Evolutionary conservation across 2,797 vertebrate genomes (phyloP), one percentile per base, ranked within the genome.

Genomic region (Lacerta viridis): DNA sequence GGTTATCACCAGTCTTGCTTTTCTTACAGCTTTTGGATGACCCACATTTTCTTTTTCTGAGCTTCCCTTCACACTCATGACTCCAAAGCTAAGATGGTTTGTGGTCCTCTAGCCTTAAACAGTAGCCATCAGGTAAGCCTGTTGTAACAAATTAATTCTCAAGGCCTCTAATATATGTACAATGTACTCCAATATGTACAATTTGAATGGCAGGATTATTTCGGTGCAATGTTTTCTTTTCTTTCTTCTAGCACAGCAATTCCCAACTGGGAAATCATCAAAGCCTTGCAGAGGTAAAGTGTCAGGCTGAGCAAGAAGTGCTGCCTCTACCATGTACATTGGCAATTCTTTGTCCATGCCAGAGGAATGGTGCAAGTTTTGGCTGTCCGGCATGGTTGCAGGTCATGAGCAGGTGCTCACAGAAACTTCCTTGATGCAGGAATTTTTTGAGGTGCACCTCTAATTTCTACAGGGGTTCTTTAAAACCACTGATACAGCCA

Each of bases 81-180:
- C 83, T 89, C 25, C 76, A 25, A 33, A 72, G 1, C 1, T 5
- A 39, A 59, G 13, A 27, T 11, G 20, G 69, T 50, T 50, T 83
- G 59, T 9, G 17, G 41, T 82, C 81, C 92, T 89, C 41, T 69
- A 90, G 50, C 39, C 72, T 68, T 93, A 90, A 3, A 43, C 74
- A 85, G 80, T 64, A 61, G 1, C 90, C 55, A 33, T 39, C 55
- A 55, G 61, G 59, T 23, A 36, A 88, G 61, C 82, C 77, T 7
- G 61, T 78, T 83, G 36, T 59, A 69, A 69, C 4, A 10, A 74
- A 36, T 55, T 43, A 25, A 84, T 55, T 59, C 68, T 46, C 20
- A 17, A 27, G 23, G 36, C 17, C 23, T 10, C 36, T 69, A 55
- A 71, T 71, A 29, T 9, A 46, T 66, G 50, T 50, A 27, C 41